A percentile compares a stretch with the other conserved stretches of the same genome.
phyloP scores from a whole-genome alignment of 2,888 invertebrate species.

The Cancer borealis region DNA sequence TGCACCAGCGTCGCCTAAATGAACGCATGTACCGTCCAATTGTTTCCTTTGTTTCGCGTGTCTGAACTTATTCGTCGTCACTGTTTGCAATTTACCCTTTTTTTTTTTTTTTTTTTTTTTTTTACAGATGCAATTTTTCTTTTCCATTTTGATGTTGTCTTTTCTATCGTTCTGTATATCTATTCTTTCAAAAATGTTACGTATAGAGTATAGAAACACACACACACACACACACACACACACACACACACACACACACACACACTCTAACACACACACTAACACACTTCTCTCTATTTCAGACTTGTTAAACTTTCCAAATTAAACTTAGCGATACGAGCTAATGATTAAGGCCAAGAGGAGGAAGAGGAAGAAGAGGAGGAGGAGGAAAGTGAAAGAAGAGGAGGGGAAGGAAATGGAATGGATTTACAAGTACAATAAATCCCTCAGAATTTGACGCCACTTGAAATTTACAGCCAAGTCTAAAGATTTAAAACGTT shows the following conservation, averaged over 20 bases:
- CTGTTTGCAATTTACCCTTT: neutral
- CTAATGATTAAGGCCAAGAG: neutral
- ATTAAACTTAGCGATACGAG: neutral
- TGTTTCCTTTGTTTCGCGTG: neutral
- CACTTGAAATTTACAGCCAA: neutral
- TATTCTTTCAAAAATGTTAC: neutral
- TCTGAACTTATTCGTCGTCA: neutral
- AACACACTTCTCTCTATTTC: neutral
- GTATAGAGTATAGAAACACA: neutral
- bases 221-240: slow-evolving; percentile 22
- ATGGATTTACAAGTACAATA: neutral
- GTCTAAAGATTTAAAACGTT: neutral
- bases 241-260: slow-evolving; percentile 33
- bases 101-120: neutral
- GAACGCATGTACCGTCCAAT: slow-evolving; percentile 8
- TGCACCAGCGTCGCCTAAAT: neutral
- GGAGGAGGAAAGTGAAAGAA: neutral
- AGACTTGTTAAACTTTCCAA: slow-evolving; percentile 29
- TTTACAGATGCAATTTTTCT: neutral
- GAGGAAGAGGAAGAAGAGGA: neutral
- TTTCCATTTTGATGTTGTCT: neutral
- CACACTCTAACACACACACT: slow-evolving; percentile 25
- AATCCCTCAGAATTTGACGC: slow-evolving; percentile 13
- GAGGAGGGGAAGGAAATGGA: neutral
- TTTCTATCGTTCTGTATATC: neutral